phyloP scores from a whole-genome alignment of 1,140 invertebrate genomes.

The Drosophila arawakana region DNA sequence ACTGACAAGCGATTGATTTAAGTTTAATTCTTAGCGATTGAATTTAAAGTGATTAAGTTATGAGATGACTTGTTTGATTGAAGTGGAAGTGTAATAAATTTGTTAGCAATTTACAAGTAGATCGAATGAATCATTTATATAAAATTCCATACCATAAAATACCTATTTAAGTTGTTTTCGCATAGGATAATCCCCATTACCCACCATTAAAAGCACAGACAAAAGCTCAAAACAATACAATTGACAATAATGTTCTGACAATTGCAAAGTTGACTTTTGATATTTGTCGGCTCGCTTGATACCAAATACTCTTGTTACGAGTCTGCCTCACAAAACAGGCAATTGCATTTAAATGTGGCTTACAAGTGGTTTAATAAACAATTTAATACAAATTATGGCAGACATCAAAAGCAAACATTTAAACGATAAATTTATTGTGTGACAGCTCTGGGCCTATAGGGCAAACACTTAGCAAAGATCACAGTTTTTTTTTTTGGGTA shows the following conservation, averaged over 20 bases:
- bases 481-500: constrained; percentile 10
- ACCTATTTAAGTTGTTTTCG: too few species aligned
- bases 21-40: background rate
- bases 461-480: constrained; percentile 26
- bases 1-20: constrained; percentile 8
- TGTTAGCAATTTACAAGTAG: background rate
- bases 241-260: background rate
- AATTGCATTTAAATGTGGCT: constrained; percentile 6
- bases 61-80: background rate
- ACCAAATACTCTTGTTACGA: constrained; percentile 24
- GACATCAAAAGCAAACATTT: constrained; percentile 18
- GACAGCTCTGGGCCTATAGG: constrained; percentile 20
- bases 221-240: background rate
- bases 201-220: constrained; percentile 1
- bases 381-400: constrained; percentile 33
- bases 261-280: constrained; percentile 35
- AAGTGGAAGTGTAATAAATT: background rate
- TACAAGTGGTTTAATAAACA: constrained; percentile 30
- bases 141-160: too few species aligned
- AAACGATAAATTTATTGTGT: constrained; percentile 21
- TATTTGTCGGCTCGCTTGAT: constrained; percentile 26
- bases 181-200: too few species aligned
- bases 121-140: too few species aligned
- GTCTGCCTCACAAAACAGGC: constrained; percentile 1
- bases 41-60: background rate